Conservation (phyloP, 2,113 vertebrate species). For the Xyrauchen texanus region DNA sequence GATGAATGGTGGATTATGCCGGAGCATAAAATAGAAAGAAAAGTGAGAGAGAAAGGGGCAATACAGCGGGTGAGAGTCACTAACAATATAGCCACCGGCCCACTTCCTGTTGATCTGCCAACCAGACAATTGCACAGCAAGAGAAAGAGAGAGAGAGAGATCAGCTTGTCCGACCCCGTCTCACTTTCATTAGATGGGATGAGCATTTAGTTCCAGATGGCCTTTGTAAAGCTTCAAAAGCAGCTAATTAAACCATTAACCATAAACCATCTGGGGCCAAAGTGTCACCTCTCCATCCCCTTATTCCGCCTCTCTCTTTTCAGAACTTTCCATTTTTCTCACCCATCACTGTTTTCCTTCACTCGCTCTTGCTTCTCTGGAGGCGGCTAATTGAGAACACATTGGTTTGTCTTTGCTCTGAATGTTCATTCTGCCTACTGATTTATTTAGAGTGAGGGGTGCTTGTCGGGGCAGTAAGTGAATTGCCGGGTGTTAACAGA, state of each 20-base stretch:
- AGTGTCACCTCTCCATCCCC: neutral
- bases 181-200: neutral
- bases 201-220: constrained; percentile 20
- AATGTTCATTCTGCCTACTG: constrained; percentile 10
- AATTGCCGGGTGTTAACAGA: neutral
- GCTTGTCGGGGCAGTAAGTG: constrained; percentile 18
- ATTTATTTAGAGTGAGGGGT: constrained; percentile 40
- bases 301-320: constrained; percentile 6
- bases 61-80: constrained; percentile 13
- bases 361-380: neutral
- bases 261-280: constrained; percentile 20
- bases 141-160: neutral
- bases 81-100: constrained; percentile 17
- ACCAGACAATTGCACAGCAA: constrained; percentile 34
- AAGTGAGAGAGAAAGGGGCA: neutral
- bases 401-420: constrained; percentile 33
- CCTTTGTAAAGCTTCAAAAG: constrained; percentile 22
- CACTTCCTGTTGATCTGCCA: constrained; percentile 22
- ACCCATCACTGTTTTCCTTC: constrained; percentile 13
- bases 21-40: constrained; percentile 21
- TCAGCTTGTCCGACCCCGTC: neutral
- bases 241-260: constrained; percentile 39
- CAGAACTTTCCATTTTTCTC: neutral
- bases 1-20: constrained; percentile 38
- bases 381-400: constrained; percentile 51